Percentiles rank a stretch among this genome's conserved stretches.
Conservation (phyloP, 2,797 vertebrate genomes). For the Halcyon chelicuti region DNA sequence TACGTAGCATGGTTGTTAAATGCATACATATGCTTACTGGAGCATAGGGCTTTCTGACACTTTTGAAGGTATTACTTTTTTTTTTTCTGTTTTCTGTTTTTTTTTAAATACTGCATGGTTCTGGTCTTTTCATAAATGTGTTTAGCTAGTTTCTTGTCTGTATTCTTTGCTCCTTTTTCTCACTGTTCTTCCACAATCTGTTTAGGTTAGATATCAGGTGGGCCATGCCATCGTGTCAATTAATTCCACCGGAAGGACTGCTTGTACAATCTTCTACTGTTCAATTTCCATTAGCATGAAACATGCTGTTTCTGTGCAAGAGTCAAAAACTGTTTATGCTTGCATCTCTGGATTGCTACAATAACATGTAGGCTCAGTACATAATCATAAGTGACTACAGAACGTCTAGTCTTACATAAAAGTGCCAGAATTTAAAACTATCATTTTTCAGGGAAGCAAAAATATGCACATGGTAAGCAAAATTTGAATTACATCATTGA, state of each 20-base stretch:
- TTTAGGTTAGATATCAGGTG: conserved; percentile 29
- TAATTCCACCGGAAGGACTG: conserved; percentile 32
- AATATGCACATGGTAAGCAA: neutral
- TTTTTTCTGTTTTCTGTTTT: too few relatives aligned
- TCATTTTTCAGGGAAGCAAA: neutral
- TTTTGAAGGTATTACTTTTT: neutral
- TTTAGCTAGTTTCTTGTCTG: neutral
- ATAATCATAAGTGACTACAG: neutral
- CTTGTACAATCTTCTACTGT: neutral
- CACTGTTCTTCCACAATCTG: conserved; percentile 18
- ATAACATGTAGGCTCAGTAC: neutral
- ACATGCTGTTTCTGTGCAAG: neutral
- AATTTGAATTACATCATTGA: neutral
- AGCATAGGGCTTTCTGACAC: neutral
- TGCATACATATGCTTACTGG: neutral
- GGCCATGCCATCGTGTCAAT: neutral
- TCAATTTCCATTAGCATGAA: conserved; percentile 10
- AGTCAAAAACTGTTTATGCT: neutral
- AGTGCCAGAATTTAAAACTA: neutral
- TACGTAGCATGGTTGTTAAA: neutral
- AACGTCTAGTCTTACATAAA: neutral
- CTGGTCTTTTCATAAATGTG: neutral
- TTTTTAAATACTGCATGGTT: neutral
- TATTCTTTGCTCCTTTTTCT: conserved; percentile 7
- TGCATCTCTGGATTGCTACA: neutral